Percentiles rank a stretch among this genome's conserved stretches.
Evolutionary conservation across 2,113 vertebrate genomes (phyloP).

Genomic region (Mastomys coucha): DNA sequence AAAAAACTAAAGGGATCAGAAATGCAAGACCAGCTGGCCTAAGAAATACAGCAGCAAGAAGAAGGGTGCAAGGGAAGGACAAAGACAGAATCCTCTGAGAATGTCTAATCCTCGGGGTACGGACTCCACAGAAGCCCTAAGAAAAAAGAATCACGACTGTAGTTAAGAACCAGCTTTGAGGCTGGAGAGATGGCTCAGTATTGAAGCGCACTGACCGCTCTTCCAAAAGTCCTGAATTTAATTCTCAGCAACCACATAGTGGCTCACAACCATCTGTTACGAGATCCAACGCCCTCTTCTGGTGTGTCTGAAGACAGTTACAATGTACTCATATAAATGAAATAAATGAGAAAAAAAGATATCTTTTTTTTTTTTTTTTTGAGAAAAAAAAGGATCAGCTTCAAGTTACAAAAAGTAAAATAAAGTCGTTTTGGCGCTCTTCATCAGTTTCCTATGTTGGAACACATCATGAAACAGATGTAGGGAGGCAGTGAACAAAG

Average conservation of each 20-base stretch:
- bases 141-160: not conserved
- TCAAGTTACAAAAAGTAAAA: not conserved
- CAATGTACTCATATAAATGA: too few species aligned
- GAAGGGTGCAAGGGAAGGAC: not conserved
- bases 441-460: conserved; percentile 44
- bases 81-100: not conserved
- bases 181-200: too few species aligned
- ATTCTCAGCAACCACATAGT: too few species aligned
- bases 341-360: not conserved
- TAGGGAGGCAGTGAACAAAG: not conserved
- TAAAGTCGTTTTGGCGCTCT: not conserved
- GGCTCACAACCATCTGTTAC: too few species aligned
- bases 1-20: not conserved
- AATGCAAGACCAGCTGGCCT: not conserved
- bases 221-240: too few species aligned
- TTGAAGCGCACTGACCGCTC: too few species aligned
- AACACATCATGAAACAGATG: conserved; percentile 1
- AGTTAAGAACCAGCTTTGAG: not conserved
- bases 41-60: not conserved
- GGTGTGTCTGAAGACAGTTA: too few species aligned
- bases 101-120: not conserved
- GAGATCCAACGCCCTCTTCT: too few species aligned
- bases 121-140: not conserved
- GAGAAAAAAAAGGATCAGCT: too few species aligned
- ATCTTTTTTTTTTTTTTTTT: not conserved